A percentile compares a stretch with the other conserved stretches of the same genome.
Conservation (phyloP, 2,888 invertebrate species). For the Plagodis pulveraria region DNA sequence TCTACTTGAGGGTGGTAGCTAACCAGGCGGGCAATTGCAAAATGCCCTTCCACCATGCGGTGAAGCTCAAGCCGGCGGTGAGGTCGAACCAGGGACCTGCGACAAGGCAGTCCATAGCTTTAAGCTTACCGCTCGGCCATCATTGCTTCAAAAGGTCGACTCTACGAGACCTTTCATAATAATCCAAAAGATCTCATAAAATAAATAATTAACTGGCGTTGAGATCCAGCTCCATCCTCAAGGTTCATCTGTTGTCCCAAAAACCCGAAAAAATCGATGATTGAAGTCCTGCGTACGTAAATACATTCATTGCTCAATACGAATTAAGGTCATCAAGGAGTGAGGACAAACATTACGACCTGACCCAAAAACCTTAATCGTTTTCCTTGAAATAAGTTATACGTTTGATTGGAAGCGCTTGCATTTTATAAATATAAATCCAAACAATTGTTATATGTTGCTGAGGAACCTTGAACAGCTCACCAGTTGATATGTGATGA, state of each 20-base stretch:
- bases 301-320: slow-evolving; percentile 14
- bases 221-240: neutral
- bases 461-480: neutral
- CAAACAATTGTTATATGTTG: neutral
- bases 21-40: too few species aligned
- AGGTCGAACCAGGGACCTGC: too few species aligned
- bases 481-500: too few species aligned
- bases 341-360: slow-evolving; percentile 1
- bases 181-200: too few species aligned
- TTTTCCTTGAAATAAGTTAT: slow-evolving; percentile 10
- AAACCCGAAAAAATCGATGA: slow-evolving; percentile 5
- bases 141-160: too few species aligned
- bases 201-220: too few species aligned
- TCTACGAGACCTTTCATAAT: too few species aligned
- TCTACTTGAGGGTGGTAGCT: too few species aligned
- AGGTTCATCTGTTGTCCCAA: slow-evolving; percentile 6
- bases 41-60: too few species aligned
- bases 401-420: neutral
- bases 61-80: too few species aligned
- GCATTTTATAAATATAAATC: neutral
- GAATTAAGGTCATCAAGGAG: slow-evolving; percentile 18
- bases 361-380: slow-evolving; percentile 13
- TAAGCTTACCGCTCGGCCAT: too few species aligned
- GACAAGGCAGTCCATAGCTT: too few species aligned
- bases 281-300: slow-evolving; percentile 9